These are phyloP conservation scores for Baronia brevicornis DNA, from an alignment of 2,888 invertebrate species.

Conservation along the genomic window DNA sequence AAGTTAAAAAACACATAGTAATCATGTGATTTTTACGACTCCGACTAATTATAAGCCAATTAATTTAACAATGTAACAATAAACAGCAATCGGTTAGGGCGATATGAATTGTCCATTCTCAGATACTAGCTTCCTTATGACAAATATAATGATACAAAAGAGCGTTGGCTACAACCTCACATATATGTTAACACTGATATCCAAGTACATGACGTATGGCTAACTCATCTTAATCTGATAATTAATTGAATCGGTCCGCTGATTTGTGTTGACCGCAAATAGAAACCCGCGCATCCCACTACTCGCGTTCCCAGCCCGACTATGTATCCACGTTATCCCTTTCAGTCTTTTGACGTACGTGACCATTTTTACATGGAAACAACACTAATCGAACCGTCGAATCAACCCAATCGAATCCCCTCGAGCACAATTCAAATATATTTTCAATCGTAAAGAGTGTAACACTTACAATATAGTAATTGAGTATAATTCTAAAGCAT, in stretches of 20 bases:
- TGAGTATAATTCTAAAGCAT: constrained; percentile 35
- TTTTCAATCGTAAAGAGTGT: constrained; percentile 31
- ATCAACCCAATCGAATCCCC: constrained; percentile 46
- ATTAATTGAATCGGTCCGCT: constrained; percentile 72
- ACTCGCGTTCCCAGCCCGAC: constrained; percentile 33
- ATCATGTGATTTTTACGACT: too few relatives aligned
- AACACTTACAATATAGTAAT: constrained; percentile 29
- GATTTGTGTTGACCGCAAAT: constrained; percentile 73
- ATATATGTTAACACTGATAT: constrained; percentile 42
- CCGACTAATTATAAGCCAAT: too few relatives aligned
- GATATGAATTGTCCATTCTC: too few relatives aligned
- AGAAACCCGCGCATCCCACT: constrained; percentile 48
- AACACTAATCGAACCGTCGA: constrained; percentile 55
- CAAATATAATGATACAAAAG: constrained; percentile 27
- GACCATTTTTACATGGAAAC: constrained; percentile 72
- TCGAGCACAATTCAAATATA: constrained; percentile 15
- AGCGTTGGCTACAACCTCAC: constrained; percentile 36
- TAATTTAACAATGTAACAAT: too few relatives aligned
- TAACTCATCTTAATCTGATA: constrained; percentile 74
- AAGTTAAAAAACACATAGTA: too few relatives aligned
- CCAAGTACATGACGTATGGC: constrained; percentile 55
- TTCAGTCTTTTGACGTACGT: constrained; percentile 74
- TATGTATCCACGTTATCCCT: constrained; percentile 51
- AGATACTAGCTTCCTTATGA: constrained; percentile 21
- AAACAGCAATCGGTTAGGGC: too few relatives aligned